A percentile compares a stretch with the other conserved stretches of the same genome.
Evolutionary conservation across 2,797 vertebrate species (phyloP).

Genomic region (Eleutherodactylus coqui): DNA sequence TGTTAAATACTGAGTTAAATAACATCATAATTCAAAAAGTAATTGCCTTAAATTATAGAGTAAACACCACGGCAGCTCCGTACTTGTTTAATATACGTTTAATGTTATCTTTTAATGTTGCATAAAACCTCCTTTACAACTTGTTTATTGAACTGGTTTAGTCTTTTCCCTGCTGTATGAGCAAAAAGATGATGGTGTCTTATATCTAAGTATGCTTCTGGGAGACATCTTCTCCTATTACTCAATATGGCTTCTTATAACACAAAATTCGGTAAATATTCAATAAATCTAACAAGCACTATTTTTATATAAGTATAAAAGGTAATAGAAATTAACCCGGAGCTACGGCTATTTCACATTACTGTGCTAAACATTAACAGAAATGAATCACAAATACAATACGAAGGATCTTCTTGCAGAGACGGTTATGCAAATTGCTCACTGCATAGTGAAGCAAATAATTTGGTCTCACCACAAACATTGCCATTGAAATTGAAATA

Average conservation of each 20-base stretch:
- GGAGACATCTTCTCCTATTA: constrained; percentile 90
- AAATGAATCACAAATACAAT: background rate
- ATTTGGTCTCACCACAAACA: too few relatives aligned
- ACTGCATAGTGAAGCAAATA: background rate
- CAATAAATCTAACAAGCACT: constrained; percentile 63
- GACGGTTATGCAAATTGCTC: background rate
- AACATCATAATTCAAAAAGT: constrained; percentile 28
- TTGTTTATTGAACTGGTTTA: constrained; percentile 82
- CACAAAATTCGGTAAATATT: constrained; percentile 78
- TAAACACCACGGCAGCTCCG: constrained; percentile 2
- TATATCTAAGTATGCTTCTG: constrained; percentile 90
- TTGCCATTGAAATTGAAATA: too few relatives aligned
- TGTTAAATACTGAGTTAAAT: constrained; percentile 28
- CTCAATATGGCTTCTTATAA: constrained; percentile 86
- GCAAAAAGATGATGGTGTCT: constrained; percentile 99
- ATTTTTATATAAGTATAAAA: constrained; percentile 33
- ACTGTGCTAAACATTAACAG: background rate
- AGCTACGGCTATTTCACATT: background rate
- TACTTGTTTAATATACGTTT: constrained; percentile 47
- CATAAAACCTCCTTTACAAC: constrained; percentile 84
- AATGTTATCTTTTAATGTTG: constrained; percentile 78
- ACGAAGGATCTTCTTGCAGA: background rate
- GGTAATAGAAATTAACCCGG: background rate
- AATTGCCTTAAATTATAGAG: constrained; percentile 39
- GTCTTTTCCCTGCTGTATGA: constrained; percentile 96